These are phyloP conservation scores for Sthenelais limicola DNA, from an alignment of 2,888 invertebrate species.

Conservation along the genomic window DNA sequence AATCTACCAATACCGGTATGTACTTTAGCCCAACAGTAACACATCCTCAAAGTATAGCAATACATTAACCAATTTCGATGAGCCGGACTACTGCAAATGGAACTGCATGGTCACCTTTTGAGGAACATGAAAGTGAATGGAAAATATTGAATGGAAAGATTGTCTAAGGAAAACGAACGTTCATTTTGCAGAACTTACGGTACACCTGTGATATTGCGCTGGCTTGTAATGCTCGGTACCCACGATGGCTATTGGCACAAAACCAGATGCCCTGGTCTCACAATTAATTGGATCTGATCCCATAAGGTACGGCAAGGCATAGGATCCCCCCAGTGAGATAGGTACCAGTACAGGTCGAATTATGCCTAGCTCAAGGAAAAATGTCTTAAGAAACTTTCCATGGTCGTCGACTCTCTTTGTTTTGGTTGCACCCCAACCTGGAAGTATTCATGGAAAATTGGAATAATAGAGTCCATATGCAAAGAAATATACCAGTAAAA, in stretches of 20 bases:
- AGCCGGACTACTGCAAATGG: too few species aligned
- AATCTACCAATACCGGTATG: too few species aligned
- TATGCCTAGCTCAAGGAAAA: constrained; percentile 63
- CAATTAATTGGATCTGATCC: constrained; percentile 57
- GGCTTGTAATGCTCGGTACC: constrained; percentile 57
- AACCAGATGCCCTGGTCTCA: constrained; percentile 64
- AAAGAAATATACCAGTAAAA: too few species aligned
- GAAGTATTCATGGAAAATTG: too few species aligned
- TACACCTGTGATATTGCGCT: constrained; percentile 54
- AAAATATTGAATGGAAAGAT: too few species aligned
- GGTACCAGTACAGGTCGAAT: constrained; percentile 71
- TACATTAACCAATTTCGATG: too few species aligned
- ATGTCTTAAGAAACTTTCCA: constrained; percentile 47
- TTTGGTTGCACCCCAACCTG: constrained; percentile 65
- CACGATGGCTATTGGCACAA: constrained; percentile 73
- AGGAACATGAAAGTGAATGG: too few species aligned
- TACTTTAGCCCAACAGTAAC: too few species aligned
- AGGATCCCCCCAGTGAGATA: constrained; percentile 75
- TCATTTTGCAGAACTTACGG: constrained; percentile 56
- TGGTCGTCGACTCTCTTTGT: constrained; percentile 33
- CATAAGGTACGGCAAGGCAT: constrained; percentile 72
- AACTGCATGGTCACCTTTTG: too few species aligned
- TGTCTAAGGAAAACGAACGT: too few species aligned
- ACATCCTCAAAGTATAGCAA: too few species aligned
- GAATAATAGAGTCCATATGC: too few species aligned